Evolutionary conservation across 2,797 vertebrate genomes (phyloP), one percentile per base, ranked within the genome.

Genomic region (Poecilia velifera): DNA sequence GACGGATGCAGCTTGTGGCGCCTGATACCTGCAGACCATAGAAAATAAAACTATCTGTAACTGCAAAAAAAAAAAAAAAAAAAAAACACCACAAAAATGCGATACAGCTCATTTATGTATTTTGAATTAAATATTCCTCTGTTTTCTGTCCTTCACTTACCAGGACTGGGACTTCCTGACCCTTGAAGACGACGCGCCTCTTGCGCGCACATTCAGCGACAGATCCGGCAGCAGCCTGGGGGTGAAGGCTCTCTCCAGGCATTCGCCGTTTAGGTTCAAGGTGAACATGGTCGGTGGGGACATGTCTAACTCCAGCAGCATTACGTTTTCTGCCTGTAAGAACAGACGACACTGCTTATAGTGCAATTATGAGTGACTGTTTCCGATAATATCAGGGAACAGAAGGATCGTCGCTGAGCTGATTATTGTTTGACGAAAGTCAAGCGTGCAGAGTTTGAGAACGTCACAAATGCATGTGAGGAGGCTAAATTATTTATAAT

Each of bases 301-400:
- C 90, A 98, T 96, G 84, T 99, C 98, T 88, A 99, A 86, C 92
- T 99, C 98, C 95, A 99, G 74, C 87, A 99, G 96, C 97, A 99
- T 97, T 78, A 99, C 95, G 87, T 99, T 99, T 94, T 99, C 98
- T 59, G 97, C 97, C 98, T 99, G 91, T 25, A 34, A 55, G 46
- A 55, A 41, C 28, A 84, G 7, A 91, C 0, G 4, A 34, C 25
- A 70, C 22, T 18, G 25, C 66, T 7, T 1, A 55, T 1, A 25
- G 55, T 18, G 12, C 43, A 46, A 28, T 71, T 45, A 1, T 28
- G 43, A 46, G 13, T 7, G 41, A 8, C n/a, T 45, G 68, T 46
- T 43, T 70, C 10, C 66, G 13, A 13, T 70, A n/a, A 70, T n/a
- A 13, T 70, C 12, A 25, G 41, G 39, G 41, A 45, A 71, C 41